These are phyloP conservation scores for Scaptomyza reducta DNA, from an alignment of 2,888 invertebrate genomes.

Conservation along the genomic window DNA sequence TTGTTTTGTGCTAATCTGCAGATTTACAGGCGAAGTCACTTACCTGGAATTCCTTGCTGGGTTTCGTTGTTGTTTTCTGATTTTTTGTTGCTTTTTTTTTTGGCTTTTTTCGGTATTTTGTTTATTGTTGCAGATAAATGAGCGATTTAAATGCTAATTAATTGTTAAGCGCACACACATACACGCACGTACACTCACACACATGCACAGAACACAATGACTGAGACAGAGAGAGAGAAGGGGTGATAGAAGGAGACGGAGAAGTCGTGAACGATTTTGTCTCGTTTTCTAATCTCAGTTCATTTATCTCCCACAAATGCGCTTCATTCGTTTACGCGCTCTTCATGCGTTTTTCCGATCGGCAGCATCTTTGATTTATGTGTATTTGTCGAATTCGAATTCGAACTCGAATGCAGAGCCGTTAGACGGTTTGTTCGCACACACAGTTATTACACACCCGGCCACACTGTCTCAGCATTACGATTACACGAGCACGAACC, in stretches of 20 bases:
- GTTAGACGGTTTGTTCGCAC: constrained; percentile 39
- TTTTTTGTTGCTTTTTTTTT: constrained; percentile 19
- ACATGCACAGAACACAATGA: constrained; percentile 9
- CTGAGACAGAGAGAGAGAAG: constrained; percentile 6
- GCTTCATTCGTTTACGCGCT: constrained; percentile 24
- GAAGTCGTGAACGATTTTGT: constrained; percentile 33
- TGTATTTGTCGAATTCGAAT: constrained; percentile 45
- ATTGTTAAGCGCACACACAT: constrained; percentile 55
- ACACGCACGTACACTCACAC: constrained; percentile 18
- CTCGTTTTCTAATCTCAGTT: constrained; percentile 47
- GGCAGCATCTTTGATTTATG: constrained; percentile 58
- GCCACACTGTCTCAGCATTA: constrained; percentile 24
- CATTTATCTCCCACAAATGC: constrained; percentile 40
- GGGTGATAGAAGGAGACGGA: constrained; percentile 7
- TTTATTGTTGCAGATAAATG: constrained; percentile 45
- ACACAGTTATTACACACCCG: constrained; percentile 24
- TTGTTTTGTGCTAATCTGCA: constrained; percentile 45
- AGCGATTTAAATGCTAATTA: constrained; percentile 72
- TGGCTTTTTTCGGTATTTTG: constrained; percentile 11
- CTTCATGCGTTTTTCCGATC: constrained; percentile 49
- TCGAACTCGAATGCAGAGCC: constrained; percentile 46
- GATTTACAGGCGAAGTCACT: constrained; percentile 41
- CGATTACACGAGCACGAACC: constrained; percentile 40
- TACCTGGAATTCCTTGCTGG: constrained; percentile 30
- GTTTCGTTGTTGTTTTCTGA: not conserved